Evolutionary conservation across 1,140 invertebrate species (phyloP).

Genomic region (Zaprionus ghesquierei): DNA sequence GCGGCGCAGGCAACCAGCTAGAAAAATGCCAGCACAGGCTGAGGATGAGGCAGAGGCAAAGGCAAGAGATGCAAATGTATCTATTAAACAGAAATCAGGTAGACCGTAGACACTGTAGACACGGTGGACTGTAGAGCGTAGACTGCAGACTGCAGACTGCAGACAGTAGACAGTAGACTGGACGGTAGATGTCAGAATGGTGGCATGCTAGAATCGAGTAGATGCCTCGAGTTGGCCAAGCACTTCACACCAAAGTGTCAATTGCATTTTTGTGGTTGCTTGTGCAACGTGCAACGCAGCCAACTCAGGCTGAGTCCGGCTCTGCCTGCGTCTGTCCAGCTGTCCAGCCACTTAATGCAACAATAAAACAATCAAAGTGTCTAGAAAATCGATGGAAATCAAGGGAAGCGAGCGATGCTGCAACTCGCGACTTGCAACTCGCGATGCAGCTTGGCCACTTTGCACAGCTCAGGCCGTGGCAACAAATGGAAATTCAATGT

Average conservation of each 20-base stretch:
- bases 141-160: background rate
- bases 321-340: background rate
- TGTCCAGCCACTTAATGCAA: slow-evolving; percentile 69
- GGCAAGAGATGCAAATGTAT: slow-evolving; percentile 68
- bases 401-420: slow-evolving; percentile 43
- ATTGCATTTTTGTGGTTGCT: slow-evolving; percentile 75
- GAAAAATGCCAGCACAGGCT: slow-evolving; percentile 62
- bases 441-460: slow-evolving; percentile 14
- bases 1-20: slow-evolving; percentile 67
- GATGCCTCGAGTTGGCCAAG: slow-evolving; percentile 52
- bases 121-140: background rate
- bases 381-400: slow-evolving; percentile 79
- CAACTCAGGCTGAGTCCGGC: slow-evolving; percentile 1
- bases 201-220: background rate
- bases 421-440: slow-evolving; percentile 27
- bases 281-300: slow-evolving; percentile 52
- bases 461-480: background rate
- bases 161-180: slow-evolving; percentile 2
- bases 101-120: slow-evolving; percentile 1
- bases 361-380: slow-evolving; percentile 80
- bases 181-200: background rate
- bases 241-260: slow-evolving; percentile 80
- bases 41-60: slow-evolving; percentile 1
- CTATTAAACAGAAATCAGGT: slow-evolving; percentile 77
- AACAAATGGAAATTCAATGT: slow-evolving; percentile 79